Evolutionary conservation across 2,113 vertebrate species (phyloP).

Genomic region (human): GRCh38 chr3:145671501-145672000

Average conservation of each 20-base stretch:
- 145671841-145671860: not conserved
- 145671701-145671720: not conserved
- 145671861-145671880: not conserved
- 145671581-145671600: not conserved
- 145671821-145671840: not conserved
- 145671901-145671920: not conserved
- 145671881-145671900: not conserved
- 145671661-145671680: not conserved
- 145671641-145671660: not conserved
- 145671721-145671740: not conserved
- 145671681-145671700: not conserved
- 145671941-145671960: not conserved
- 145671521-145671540: not conserved
- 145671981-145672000: not conserved
- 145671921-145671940: not conserved
- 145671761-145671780: not conserved
- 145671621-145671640: not conserved
- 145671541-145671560: not conserved
- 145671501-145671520: not conserved
- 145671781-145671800: not conserved
- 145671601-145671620: not conserved
- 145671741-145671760: not conserved
- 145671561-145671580: not conserved
- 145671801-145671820: not conserved
- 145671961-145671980: not conserved